A percentile compares a stretch with the other conserved stretches of the same genome.
phyloP scores from a whole-genome alignment of 2,113 vertebrate genomes.

The Chaetodon auriga region DNA sequence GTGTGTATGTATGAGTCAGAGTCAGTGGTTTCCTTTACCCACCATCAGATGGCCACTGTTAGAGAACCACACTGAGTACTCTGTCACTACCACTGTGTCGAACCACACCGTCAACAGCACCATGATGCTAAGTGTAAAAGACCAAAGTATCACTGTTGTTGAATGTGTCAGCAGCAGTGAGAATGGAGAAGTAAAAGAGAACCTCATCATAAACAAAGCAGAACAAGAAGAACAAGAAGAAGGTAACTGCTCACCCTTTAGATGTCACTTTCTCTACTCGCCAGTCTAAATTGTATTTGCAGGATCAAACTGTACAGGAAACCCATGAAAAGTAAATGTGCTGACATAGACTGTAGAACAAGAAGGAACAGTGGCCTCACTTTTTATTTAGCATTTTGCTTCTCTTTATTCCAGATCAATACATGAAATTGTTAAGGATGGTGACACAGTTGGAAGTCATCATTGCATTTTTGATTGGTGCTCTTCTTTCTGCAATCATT shows the following conservation, averaged over 20 bases:
- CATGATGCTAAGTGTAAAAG: not conserved
- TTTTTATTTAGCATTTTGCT: not conserved
- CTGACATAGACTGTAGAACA: too few relatives aligned
- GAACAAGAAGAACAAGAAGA: not conserved
- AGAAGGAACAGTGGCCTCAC: not conserved
- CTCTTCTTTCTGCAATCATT: not conserved
- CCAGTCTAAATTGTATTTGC: not conserved
- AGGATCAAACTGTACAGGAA: too few relatives aligned
- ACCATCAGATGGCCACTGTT: not conserved
- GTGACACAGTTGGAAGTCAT: not conserved
- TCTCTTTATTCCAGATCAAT: not conserved
- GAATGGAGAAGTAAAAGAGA: not conserved
- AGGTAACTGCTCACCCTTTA: not conserved
- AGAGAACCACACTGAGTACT: not conserved
- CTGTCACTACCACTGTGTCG: not conserved
- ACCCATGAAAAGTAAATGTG: not conserved
- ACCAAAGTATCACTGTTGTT: not conserved
- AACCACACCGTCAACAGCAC: constrained; percentile 7
- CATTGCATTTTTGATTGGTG: not conserved
- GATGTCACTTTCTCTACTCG: not conserved
- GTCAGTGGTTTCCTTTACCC: not conserved
- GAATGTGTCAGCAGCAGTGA: not conserved
- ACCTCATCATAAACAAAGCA: not conserved
- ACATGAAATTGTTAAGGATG: not conserved
- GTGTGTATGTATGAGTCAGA: not conserved